Base-by-base conservation (phyloP, 2,888 invertebrate species). In the Acanthopleura granulata region DNA sequence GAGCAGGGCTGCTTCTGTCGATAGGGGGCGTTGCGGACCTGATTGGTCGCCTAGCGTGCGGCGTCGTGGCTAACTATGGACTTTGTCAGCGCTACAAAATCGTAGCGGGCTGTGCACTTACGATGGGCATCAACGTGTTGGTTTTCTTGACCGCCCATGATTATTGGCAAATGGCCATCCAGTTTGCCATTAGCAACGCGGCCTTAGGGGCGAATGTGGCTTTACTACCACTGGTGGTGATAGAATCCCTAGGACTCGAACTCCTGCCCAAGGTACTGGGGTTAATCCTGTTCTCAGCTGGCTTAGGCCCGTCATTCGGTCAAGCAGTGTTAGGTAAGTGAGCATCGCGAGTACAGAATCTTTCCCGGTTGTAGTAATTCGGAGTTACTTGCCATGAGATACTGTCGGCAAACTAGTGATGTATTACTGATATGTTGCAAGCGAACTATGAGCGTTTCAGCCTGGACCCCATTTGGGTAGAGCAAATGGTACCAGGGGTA, bases 21-120 rank as follows among this genome's bases (percentile, higher is more conserved):
- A 49, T 71, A 22, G 71, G 40, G 1, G 71, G 49, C n/a, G 27
- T 49, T 22, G n/a, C 71, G n/a, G 71, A 71, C 30, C n/a, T 71
- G n/a, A 22, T 18, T 4, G 50, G 71, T 6, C 40, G 71, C 16
- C 50, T 71, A 1, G 12, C 16, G 49, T 49, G 18, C 22, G 71
- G 71, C 18, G 4, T 49, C 49, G 16, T 71, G 3, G 50, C 71
- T 18, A 49, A 71, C 25, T 49, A 40, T 4, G 50, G 71, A 49
- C 14, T 71, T 71, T 18, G 18, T 18, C 4, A 4, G 25, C 40
- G 49, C 18, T 71, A 71, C 71, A 40, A 71, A 49, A 49, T 71
- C n/a, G 16, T 49, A 3, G 71, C 49, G 16, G 50, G 18, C n/a
- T 40, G 40, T 49, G 71, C 30, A 16, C 3, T 71, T 6, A 27